These are phyloP conservation scores for Columba livia DNA, from an alignment of 2,113 vertebrate species.

Conservation along the genomic window DNA sequence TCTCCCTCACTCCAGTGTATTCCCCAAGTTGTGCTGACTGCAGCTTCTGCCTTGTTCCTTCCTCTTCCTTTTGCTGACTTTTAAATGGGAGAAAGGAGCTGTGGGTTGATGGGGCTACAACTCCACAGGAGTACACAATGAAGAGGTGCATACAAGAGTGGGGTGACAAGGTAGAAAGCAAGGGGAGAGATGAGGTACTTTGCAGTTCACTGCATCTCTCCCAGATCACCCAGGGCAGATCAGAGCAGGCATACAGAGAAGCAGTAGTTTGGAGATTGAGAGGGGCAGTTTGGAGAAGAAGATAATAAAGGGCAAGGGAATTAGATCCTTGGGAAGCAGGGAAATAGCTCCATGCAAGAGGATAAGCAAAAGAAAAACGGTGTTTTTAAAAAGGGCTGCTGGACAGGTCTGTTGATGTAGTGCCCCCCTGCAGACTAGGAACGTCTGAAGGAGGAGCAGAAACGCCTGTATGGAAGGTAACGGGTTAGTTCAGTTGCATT, in stretches of 20 bases:
- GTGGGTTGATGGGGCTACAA: neutral
- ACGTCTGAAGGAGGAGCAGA: neutral
- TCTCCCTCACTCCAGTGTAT: neutral
- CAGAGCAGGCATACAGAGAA: neutral
- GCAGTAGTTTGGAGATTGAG: neutral
- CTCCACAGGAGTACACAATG: too few relatives aligned
- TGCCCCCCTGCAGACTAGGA: neutral
- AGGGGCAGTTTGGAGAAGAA: neutral
- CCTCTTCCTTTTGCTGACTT: neutral
- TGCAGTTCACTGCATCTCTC: neutral
- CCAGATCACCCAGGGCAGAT: neutral
- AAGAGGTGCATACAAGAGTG: neutral
- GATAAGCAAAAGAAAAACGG: neutral
- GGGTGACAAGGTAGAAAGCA: neutral
- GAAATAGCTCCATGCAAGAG: neutral
- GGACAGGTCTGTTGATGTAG: neutral
- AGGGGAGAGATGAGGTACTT: neutral
- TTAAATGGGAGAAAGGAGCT: neutral
- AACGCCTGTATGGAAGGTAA: rapidly evolving
- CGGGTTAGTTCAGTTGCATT: neutral
- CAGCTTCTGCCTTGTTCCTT: neutral
- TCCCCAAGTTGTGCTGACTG: neutral
- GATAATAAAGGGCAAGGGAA: neutral
- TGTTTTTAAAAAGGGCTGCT: neutral
- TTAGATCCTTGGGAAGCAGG: neutral